phyloP scores from a whole-genome alignment of 2,797 vertebrate species.

The Myripristis jacobus region DNA sequence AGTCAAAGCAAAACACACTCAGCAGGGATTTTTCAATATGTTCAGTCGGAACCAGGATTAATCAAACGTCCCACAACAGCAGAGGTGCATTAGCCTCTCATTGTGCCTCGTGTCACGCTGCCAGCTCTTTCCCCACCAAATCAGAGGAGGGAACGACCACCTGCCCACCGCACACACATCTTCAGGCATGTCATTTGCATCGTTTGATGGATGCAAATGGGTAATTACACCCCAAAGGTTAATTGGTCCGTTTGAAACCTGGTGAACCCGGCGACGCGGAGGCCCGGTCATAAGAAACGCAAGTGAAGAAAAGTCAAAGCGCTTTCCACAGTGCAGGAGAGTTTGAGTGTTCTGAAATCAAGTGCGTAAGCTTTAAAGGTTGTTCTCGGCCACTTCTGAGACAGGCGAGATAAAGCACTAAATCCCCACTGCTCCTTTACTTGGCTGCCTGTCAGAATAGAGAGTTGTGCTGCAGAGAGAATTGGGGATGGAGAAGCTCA shows the following conservation, averaged over 20 bases:
- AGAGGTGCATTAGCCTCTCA: constrained; percentile 33
- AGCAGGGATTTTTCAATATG: constrained; percentile 22
- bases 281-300: constrained; percentile 11
- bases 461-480: constrained; percentile 43
- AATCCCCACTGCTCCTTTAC: constrained; percentile 46
- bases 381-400: constrained; percentile 58
- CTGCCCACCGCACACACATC: constrained; percentile 37
- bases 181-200: constrained; percentile 38
- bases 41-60: constrained; percentile 31
- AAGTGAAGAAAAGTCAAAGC: constrained; percentile 39
- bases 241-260: constrained; percentile 55
- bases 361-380: constrained; percentile 53
- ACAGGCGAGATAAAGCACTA: constrained; percentile 49
- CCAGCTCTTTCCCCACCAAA: constrained; percentile 24
- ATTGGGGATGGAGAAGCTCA: constrained; percentile 22
- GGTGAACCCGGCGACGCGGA: constrained; percentile 23
- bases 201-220: constrained; percentile 41
- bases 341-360: constrained; percentile 39
- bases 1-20: constrained; percentile 7
- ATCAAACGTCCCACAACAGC: constrained; percentile 34
- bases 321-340: constrained; percentile 8
- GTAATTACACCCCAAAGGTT: constrained; percentile 57
- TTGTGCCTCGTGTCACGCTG: constrained; percentile 17
- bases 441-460: constrained; percentile 47
- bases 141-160: constrained; percentile 35